phyloP scores from a whole-genome alignment of 1,140 invertebrate genomes.

The Drosophila ficusphila region DNA sequence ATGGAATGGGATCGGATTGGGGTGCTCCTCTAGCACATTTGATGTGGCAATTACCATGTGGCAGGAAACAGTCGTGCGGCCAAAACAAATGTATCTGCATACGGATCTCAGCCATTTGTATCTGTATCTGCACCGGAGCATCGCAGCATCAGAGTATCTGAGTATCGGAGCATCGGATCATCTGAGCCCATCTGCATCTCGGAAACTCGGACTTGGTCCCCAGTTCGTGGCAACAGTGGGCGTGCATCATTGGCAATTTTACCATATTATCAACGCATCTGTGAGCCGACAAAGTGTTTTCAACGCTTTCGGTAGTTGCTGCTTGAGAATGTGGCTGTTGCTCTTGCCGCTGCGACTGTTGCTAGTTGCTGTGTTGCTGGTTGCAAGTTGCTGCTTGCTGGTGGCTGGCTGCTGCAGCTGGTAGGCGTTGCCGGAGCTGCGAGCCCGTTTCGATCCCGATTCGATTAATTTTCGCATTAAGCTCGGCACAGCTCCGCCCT shows the following conservation, averaged over 20 bases:
- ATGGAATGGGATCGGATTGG: not conserved
- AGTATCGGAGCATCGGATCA: conserved; percentile 6
- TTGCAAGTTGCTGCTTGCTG: conserved; percentile 15
- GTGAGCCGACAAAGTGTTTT: conserved; percentile 82
- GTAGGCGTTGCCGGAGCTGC: conserved; percentile 45
- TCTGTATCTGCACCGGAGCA: conserved; percentile 26
- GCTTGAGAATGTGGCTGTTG: conserved; percentile 51
- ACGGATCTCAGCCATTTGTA: conserved; percentile 43
- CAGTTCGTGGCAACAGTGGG: conserved; percentile 66
- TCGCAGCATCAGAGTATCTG: too few species aligned
- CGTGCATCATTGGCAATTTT: conserved; percentile 80
- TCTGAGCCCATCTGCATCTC: conserved; percentile 15
- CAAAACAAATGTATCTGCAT: conserved; percentile 63
- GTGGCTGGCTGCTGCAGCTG: conserved; percentile 26
- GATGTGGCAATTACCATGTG: conserved; percentile 69
- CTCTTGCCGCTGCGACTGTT: too few species aligned
- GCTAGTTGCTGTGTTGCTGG: conserved; percentile 45
- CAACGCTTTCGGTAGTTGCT: conserved; percentile 76
- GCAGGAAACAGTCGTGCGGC: conserved; percentile 64
- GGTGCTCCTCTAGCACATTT: conserved; percentile 45
- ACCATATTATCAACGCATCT: conserved; percentile 83
- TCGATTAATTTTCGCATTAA: conserved; percentile 84
- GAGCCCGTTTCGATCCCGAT: conserved; percentile 67
- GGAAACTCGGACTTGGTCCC: not conserved
- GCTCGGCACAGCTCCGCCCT: conserved; percentile 72